Percentiles rank a stretch among this genome's conserved stretches.
Evolutionary conservation across 2,888 invertebrate species (phyloP).

Genomic region (Tetranychus piercei): DNA sequence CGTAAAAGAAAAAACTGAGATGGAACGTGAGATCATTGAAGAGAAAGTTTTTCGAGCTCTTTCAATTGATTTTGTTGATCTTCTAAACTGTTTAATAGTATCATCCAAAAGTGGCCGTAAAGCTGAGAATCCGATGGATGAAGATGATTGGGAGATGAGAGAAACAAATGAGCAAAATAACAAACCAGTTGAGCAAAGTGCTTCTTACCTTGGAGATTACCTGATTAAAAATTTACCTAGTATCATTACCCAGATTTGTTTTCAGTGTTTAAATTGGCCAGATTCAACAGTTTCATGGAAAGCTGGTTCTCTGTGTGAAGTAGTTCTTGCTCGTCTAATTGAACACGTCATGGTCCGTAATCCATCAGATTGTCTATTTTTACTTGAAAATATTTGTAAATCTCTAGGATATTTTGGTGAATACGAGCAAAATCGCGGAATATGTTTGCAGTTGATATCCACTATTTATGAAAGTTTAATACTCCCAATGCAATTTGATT

Average conservation of each 20-base stretch:
- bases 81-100: slow-evolving; percentile 8
- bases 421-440: slow-evolving; percentile 19
- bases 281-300: slow-evolving; percentile 16
- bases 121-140: neutral
- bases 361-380: slow-evolving; percentile 12
- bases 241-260: slow-evolving; percentile 12
- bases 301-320: slow-evolving; percentile 13
- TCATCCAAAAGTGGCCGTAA: neutral
- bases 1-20: slow-evolving; percentile 4
- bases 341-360: slow-evolving; percentile 13
- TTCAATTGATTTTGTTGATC: slow-evolving; percentile 17
- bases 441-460: neutral
- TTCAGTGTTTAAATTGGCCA: slow-evolving; percentile 15
- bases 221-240: neutral
- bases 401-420: slow-evolving; percentile 18
- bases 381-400: slow-evolving; percentile 16
- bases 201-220: neutral
- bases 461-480: neutral
- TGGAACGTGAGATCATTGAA: slow-evolving; percentile 16
- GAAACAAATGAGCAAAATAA: neutral
- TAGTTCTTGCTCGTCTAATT: slow-evolving; percentile 13
- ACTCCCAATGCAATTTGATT: neutral
- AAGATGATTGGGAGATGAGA: slow-evolving; percentile 2
- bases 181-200: neutral
- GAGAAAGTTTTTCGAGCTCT: slow-evolving; percentile 17